phyloP scores from a whole-genome alignment of 2,888 invertebrate species.

The Vandiemenella viatica region DNA sequence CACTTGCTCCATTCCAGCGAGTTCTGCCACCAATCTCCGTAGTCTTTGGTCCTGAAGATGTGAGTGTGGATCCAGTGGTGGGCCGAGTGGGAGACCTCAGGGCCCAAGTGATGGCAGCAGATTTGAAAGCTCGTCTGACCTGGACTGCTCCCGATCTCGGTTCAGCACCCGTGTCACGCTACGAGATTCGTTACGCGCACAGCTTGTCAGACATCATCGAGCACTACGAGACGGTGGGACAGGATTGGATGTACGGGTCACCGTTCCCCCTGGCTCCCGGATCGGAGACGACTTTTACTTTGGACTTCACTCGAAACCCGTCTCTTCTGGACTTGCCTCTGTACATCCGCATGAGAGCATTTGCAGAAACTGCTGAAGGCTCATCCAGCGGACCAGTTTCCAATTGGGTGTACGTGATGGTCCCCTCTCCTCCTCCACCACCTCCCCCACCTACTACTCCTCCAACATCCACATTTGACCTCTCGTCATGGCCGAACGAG shows the following conservation, averaged over 20 bases:
- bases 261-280: conserved; percentile 35
- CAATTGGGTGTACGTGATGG: conserved; percentile 36
- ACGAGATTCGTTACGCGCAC: conserved; percentile 29
- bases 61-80: conserved; percentile 26
- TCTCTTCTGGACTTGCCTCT: conserved; percentile 33
- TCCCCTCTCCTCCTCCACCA: conserved; percentile 36
- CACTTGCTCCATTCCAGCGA: conserved; percentile 36
- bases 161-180: conserved; percentile 31
- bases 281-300: conserved; percentile 34
- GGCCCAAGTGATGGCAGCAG: conserved; percentile 31
- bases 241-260: conserved; percentile 29
- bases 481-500: conserved; percentile 27
- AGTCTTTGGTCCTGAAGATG: conserved; percentile 28
- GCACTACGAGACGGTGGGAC: conserved; percentile 31
- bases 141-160: conserved; percentile 47
- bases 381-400: conserved; percentile 32
- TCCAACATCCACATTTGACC: conserved; percentile 23
- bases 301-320: conserved; percentile 33
- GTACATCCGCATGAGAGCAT: conserved; percentile 38
- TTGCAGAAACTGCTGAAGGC: conserved; percentile 27
- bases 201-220: conserved; percentile 25
- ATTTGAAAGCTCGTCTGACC: conserved; percentile 34
- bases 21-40: conserved; percentile 33
- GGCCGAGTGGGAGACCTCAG: conserved; percentile 40
- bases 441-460: conserved; percentile 26